Evolutionary conservation across 1,140 invertebrate genomes (phyloP), one percentile per base, ranked within the genome.

Genomic region (Drosophila ficusphila): DNA sequence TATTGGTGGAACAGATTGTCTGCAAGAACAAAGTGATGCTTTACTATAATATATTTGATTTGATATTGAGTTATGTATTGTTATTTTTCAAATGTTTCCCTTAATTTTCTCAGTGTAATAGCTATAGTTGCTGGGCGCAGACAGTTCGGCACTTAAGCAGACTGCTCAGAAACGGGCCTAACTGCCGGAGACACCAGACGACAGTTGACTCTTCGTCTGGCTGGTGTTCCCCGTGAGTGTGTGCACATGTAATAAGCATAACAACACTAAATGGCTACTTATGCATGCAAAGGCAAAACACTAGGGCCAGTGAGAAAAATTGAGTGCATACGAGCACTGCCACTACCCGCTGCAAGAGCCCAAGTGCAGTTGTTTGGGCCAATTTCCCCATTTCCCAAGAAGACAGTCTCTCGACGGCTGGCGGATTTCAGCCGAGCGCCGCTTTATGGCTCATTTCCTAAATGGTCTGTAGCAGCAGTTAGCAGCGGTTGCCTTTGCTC

Each of bases 261-360:
- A 86, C 81, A 85, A 76, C 79, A 86, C 81, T 86, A 85, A 85
- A 85, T 85, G 76, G 81, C 81, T 85, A 57, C 76, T 86, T 85
- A 86, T 86, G 81, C 68, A 85, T 85, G 81, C 81, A 85, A 79
- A 65, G 61, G 65, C 79, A 79, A 58, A 56, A 65, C 56, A 60
- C 57, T 61, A 60, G 53, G 60, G 25, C 54, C 46, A 64, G 76
- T 69, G 53, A 49, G 67, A 73, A 75, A 79, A 85, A 85, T 85
- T 81, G 81, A 85, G 81, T 79, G 81, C 81, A 86, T 86, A 79
- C 76, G 83, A 65, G 62, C 27, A 34, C n/a, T 5, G 33, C 42
- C 7, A 44, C n/a, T 25, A 44, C 41, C 64, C 23, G 18, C 19
- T 70, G 57, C 69, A 44, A 21, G n/a, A 21, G 38, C 70, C 54